Conservation (phyloP, 2,797 vertebrate species). For the Petrocephalus schoutedeni region DNA sequence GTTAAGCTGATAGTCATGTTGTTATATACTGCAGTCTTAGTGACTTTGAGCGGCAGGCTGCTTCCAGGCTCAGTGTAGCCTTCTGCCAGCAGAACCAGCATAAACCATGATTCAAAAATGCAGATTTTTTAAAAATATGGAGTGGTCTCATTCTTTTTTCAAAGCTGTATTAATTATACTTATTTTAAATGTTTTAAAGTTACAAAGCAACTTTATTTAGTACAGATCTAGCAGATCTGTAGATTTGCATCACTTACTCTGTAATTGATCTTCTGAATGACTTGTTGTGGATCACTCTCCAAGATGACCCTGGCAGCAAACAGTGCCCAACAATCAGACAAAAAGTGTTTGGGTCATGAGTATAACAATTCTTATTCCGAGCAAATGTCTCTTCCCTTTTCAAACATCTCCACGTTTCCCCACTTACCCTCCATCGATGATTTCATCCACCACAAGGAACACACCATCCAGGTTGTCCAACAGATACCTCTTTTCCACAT, state of each 20-base stretch:
- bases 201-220: neutral
- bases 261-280: conserved; percentile 85
- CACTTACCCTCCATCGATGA: conserved; percentile 75
- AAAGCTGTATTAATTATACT: neutral
- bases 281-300: conserved; percentile 86
- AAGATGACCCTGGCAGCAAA: conserved; percentile 75
- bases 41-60: neutral
- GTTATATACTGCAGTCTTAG: neutral
- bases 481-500: conserved; percentile 77
- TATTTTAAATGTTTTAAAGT: neutral
- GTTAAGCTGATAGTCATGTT: neutral
- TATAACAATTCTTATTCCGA: conserved; percentile 66
- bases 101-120: neutral
- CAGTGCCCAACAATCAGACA: conserved; percentile 26
- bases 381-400: conserved; percentile 40
- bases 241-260: conserved; percentile 58
- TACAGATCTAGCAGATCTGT: no score
- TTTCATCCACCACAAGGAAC: conserved; percentile 85
- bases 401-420: neutral
- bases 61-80: neutral
- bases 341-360: neutral
- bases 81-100: neutral
- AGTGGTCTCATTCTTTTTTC: neutral
- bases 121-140: neutral
- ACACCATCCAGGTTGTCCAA: conserved; percentile 86